These are phyloP conservation scores for Oreonectes daqikongensis DNA, from an alignment of 2,797 vertebrate species.

Conservation along the genomic window DNA sequence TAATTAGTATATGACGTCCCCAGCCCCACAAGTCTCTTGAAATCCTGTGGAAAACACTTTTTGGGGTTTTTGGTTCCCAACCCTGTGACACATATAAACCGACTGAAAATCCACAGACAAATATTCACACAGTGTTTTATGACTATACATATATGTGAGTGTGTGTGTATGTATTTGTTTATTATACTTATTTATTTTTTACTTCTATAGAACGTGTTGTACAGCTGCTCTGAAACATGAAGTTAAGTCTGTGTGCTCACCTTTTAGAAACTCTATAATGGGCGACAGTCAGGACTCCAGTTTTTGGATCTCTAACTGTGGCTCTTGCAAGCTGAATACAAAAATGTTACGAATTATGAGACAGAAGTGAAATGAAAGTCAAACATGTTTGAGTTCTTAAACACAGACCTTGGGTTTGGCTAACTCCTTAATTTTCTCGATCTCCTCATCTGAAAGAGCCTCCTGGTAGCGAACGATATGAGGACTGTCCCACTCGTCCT, in stretches of 20 bases:
- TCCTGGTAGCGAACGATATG: constrained; percentile 92
- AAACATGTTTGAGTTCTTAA: neutral
- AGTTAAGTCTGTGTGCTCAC: constrained; percentile 67
- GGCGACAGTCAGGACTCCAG: constrained; percentile 92
- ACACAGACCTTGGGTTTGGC: constrained; percentile 89
- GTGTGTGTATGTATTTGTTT: no score
- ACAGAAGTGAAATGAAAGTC: neutral
- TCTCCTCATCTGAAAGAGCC: constrained; percentile 85
- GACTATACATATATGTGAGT: no score
- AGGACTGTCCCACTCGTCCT: constrained; percentile 97
- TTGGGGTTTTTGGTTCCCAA: no score
- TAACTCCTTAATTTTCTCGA: constrained; percentile 89
- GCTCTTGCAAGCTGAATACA: constrained; percentile 87
- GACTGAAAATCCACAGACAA: no score
- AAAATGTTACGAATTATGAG: neutral
- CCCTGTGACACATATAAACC: no score
- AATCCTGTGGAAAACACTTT: no score
- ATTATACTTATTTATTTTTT: no score
- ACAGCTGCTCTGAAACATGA: no score
- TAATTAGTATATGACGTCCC: no score
- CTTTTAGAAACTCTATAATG: constrained; percentile 97
- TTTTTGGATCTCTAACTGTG: constrained; percentile 95
- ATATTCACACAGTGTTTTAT: no score
- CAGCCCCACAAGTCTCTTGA: no score
- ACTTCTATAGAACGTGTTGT: no score